Evolutionary conservation across 2,113 vertebrate genomes (phyloP), one percentile per base, ranked within the genome.

Genomic region (Beaufortia kweichowensis): DNA sequence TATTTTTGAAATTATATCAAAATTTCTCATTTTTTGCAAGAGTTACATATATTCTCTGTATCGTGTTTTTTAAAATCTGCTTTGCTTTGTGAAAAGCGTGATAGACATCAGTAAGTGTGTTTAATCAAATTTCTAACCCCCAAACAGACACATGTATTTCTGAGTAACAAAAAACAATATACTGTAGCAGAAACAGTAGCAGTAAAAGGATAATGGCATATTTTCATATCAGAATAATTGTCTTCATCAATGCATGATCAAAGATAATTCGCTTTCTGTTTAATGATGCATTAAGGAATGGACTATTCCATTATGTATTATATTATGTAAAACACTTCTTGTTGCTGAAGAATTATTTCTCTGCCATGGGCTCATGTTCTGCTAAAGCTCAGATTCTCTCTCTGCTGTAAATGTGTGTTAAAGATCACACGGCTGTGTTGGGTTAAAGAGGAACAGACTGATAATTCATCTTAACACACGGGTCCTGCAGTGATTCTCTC

Each of bases 171-270:
- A 68, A 53, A 31, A 50, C 65, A 68, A 68, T 43, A 46, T 23
- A 68, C n/a, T n/a, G n/a, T n/a, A n/a, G n/a, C n/a, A n/a, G n/a
- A n/a, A n/a, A n/a, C n/a, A n/a, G n/a, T n/a, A n/a, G n/a, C n/a
- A n/a, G n/a, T n/a, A 53, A n/a, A 28, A 50, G 43, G 43, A 68
- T 68, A 68, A 68, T 68, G 43, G 26, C 17, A 31, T 68, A 21
- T 29, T 68, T 50, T 67, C 1, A 24, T 50, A 43, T 67, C 65
- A 50, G 50, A 50, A 50, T 17, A 68, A 68, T 50, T 14, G 7
- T 19, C 12, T 19, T 63, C 29, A 61, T 31, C 59, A 61, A 28
- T 61, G 59, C 12, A n/a, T n/a, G n/a, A 17, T 41, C 62, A 65
- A 28, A 28, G 39, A 46, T 66, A 23, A 68, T 68, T 68, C 50